A percentile compares a stretch with the other conserved stretches of the same genome.
phyloP scores from a whole-genome alignment of 2,888 invertebrate genomes.

The Spialia ferax region DNA sequence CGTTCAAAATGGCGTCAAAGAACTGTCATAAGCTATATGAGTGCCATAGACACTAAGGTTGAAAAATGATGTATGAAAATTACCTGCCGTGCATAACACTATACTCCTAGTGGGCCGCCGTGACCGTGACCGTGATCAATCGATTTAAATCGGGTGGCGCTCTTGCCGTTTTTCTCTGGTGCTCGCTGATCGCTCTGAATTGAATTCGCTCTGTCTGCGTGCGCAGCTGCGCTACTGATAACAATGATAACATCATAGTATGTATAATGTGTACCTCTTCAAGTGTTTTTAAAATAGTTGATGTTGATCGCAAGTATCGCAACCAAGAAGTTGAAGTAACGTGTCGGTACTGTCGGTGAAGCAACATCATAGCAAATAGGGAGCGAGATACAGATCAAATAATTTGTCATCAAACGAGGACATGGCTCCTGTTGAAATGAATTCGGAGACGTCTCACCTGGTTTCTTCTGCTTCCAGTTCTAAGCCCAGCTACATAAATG shows the following conservation, averaged over 20 bases:
- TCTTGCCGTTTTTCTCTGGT: no score
- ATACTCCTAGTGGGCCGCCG: no score
- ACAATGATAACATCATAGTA: background rate
- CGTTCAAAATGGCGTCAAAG: no score
- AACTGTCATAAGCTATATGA: no score
- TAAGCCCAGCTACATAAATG: constrained; percentile 71
- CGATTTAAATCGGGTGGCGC: no score
- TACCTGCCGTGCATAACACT: no score
- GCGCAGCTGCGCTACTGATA: background rate
- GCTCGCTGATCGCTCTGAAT: no score
- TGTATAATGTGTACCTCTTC: background rate
- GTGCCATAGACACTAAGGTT: no score
- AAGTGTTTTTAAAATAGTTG: background rate
- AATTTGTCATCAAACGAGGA: constrained; percentile 41
- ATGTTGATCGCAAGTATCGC: no score
- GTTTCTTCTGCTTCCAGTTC: constrained; percentile 61
- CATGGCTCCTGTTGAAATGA: constrained; percentile 65
- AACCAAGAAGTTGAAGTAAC: background rate
- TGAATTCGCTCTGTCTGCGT: no score
- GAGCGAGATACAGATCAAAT: background rate
- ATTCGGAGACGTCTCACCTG: constrained; percentile 72
- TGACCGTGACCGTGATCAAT: no score
- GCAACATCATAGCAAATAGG: background rate
- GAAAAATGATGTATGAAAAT: no score
- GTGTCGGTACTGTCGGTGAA: background rate